Evolutionary conservation across 2,113 vertebrate genomes (phyloP).

Genomic region (Eidolon helvum): DNA sequence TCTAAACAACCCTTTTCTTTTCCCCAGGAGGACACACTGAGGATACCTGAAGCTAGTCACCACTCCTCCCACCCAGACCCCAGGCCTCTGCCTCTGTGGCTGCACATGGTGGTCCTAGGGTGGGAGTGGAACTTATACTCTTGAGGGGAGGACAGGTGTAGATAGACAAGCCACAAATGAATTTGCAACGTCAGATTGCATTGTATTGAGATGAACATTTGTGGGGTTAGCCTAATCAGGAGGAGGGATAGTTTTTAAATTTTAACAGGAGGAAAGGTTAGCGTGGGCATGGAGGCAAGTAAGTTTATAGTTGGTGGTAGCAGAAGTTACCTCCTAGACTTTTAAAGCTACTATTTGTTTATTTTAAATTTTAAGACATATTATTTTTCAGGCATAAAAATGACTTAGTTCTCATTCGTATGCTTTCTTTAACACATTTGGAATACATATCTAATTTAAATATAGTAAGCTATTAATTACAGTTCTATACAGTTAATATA

Average conservation of each 20-base stretch:
- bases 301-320: background rate
- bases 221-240: background rate
- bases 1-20: conserved; percentile 80
- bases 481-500: background rate
- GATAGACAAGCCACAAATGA: background rate
- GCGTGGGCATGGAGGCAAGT: background rate
- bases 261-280: background rate
- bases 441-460: background rate
- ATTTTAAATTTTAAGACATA: background rate
- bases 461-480: background rate
- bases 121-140: background rate
- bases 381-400: background rate
- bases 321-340: background rate
- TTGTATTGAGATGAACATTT: background rate
- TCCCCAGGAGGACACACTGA: conserved; percentile 86
- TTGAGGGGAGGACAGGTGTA: background rate
- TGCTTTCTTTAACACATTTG: background rate
- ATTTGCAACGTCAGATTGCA: background rate
- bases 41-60: conserved; percentile 82
- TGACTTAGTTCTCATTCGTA: background rate
- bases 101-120: fast-evolving
- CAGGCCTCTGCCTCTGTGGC: conserved; percentile 74
- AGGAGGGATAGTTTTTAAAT: background rate
- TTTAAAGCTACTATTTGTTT: background rate
- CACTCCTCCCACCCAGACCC: conserved; percentile 86